Evolutionary conservation across 37 sponge, comb jelly and placozoan genomes (phyloP), one percentile per base, ranked within the genome.

Genomic region (Mnemiopsis leidyi): DNA sequence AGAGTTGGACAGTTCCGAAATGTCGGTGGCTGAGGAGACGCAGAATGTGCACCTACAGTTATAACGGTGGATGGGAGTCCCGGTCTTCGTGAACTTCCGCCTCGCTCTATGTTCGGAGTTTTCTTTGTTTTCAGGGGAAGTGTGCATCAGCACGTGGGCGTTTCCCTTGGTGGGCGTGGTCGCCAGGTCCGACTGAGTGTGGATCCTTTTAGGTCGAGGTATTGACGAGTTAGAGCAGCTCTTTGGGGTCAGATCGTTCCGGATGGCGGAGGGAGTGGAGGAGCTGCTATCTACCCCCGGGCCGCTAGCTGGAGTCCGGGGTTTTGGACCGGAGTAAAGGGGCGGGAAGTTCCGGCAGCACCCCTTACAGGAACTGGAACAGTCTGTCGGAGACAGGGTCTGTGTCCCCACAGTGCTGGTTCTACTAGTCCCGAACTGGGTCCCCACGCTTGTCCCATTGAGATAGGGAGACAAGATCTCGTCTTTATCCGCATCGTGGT

Each of bases 41-140:
- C 90, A 85, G 90, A 85, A 85, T 0, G 39, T 85, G 23, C 90
- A 85, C 48, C 61, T 40, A 37, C 90, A 85, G 90, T 85, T 85
- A 26, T 0, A 13, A 28, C 90, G 40, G 30, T 85, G 90, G 90
- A 85, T 85, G 39, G 90, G 90, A 25, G 90, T 85, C 26, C 90
- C 90, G 5, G 90, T 85, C 23, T 33, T 38, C 23, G 90, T 85
- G 26, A 40, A 85, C 90, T 85, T 85, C 21, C 82, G 26, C 28
- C 28, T 21, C 7, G n/a, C 73, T 21, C 24, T 77, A 5, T 26
- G 79, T 31, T 77, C 32, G 79, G 20, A 77, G 79, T 77, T 77
- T 32, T 77, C 79, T 36, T 77, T 77, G 1, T 32, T 32, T 13
- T 77, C 79, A 9, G 79, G 79, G 3, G 79, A 77, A 48, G 61